These are phyloP conservation scores for Siniperca knerii DNA, from an alignment of 2,113 vertebrate species.

Conservation along the genomic window DNA sequence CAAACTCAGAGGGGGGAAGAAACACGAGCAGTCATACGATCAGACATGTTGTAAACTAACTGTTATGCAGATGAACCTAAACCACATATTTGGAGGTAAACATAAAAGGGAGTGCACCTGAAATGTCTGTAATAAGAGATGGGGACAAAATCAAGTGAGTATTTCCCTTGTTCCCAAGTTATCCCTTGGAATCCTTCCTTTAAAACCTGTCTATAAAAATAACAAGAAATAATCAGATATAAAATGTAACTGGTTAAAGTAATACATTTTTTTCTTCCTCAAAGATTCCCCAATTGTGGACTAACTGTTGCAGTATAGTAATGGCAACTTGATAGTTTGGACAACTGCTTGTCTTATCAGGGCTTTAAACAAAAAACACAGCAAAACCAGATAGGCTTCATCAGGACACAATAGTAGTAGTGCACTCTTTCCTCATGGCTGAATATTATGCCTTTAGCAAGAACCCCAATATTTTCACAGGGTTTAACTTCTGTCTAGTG, in stretches of 20 bases:
- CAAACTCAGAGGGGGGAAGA: background rate
- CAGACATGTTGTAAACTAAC: background rate
- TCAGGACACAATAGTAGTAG: conserved; percentile 57
- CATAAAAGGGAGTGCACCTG: background rate
- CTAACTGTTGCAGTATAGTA: background rate
- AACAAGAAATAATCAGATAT: background rate
- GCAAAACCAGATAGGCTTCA: conserved; percentile 35
- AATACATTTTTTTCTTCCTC: background rate
- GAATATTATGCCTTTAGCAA: conserved; percentile 75
- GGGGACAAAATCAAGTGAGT: background rate
- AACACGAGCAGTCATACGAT: background rate
- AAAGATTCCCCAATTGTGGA: background rate
- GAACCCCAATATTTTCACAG: conserved; percentile 72
- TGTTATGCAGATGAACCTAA: background rate
- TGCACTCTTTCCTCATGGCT: conserved; percentile 66
- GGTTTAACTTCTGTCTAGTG: conserved; percentile 50
- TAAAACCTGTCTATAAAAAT: background rate
- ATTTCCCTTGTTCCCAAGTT: background rate
- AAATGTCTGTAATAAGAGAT: too few species aligned
- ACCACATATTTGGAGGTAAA: background rate
- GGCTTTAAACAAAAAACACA: conserved; percentile 33
- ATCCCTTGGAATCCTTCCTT: background rate
- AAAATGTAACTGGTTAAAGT: background rate
- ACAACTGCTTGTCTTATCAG: conserved; percentile 52
- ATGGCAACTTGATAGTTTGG: background rate